Base-by-base conservation (phyloP, 2,888 invertebrate species). In the Blastobasis adustella region DNA sequence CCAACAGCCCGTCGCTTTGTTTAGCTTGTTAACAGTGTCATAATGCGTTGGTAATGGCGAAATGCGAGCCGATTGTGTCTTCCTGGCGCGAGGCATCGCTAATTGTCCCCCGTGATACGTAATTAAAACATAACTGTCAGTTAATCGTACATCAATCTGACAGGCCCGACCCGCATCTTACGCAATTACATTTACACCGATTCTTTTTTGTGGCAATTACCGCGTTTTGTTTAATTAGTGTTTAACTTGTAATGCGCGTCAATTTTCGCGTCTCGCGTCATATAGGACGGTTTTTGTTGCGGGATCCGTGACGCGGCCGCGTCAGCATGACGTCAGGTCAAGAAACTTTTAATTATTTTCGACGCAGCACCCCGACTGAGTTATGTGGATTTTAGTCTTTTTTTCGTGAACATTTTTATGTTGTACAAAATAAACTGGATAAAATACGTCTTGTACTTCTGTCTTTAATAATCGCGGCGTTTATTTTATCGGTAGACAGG, bases 131-230 rank as follows among this genome's bases (percentile, higher is more conserved):
- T 39, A 46, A 60, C 57, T 60, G 54, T 56, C 56, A 55, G 50
- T 45, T 59, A 66, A 69, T 66, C 66, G 56, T 54, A 57, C 52
- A 62, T 71, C 73, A 66, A 74, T 72, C 70, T 74, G 71, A 71
- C 68, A 62, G 59, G 58, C 54, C 53, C 51, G 57, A 58, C 54
- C 50, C 40, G 49, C 51, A 56, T 55, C 61, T 49, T 49, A 46
- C 49, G 61, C 62, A 63, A 66, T 67, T 66, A 58, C 69, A 71
- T 71, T 61, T 67, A 63, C 58, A 58, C 50, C 57, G 58, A 64
- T 60, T 59, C 55, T 59, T 64, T 59, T 56, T 60, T 62, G 59
- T 52, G 44, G 60, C 60, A 66, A 66, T 66, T 66, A 64, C 54
- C 50, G 55, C 53, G 47, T 50, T 58, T 58, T 59, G 45, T 10